These are phyloP conservation scores for Cariama cristata DNA, from an alignment of 2,113 vertebrate genomes.

Conservation along the genomic window DNA sequence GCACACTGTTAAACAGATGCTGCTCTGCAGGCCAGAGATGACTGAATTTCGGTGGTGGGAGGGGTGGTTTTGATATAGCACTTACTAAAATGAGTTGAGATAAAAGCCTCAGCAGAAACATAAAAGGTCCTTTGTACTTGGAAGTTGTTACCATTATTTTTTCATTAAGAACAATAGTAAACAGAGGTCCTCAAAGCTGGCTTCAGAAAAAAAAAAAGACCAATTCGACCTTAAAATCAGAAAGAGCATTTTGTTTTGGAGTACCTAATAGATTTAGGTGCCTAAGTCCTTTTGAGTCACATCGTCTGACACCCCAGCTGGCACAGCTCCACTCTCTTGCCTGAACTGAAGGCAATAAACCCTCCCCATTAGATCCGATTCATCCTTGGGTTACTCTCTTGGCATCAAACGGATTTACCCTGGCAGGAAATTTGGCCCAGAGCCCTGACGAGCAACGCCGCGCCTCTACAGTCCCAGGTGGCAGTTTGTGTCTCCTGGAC, in stretches of 20 bases:
- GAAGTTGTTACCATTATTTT: conserved; percentile 19
- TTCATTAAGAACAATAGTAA: conserved; percentile 46
- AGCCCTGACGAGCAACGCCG: not conserved
- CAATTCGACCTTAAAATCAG: not conserved
- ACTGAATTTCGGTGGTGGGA: not conserved
- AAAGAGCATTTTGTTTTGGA: not conserved
- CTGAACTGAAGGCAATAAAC: not conserved
- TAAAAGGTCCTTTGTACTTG: conserved; percentile 34
- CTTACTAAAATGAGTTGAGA: conserved; percentile 8
- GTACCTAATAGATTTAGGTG: not conserved
- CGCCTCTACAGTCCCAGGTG: not conserved
- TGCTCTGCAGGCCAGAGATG: not conserved
- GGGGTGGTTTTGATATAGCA: conserved; percentile 18
- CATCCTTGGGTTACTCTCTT: conserved; percentile 6
- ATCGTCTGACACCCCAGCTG: conserved; percentile 38
- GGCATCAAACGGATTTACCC: not conserved
- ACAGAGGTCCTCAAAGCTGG: not conserved
- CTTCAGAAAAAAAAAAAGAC: not conserved
- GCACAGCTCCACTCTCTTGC: not conserved
- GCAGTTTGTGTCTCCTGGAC: not conserved
- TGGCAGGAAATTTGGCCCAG: conserved; percentile 23
- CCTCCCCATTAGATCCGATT: not conserved
- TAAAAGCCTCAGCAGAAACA: conserved; percentile 45
- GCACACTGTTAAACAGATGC: conserved; percentile 18
- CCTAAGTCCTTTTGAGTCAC: not conserved